phyloP scores from a whole-genome alignment of 2,888 invertebrate species.

The Drosophila basisetae region DNA sequence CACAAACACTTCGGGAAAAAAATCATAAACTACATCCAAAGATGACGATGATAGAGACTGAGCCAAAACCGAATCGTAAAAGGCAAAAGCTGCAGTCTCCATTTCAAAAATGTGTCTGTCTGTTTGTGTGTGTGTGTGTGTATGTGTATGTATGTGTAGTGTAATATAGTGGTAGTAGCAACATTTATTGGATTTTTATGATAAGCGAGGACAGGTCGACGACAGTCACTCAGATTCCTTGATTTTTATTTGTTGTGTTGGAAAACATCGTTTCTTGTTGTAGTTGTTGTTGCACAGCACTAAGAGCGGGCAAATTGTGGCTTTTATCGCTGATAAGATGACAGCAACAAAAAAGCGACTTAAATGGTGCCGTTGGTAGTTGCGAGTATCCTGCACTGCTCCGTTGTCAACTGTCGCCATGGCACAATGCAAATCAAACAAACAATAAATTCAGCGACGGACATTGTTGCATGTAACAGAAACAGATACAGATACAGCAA shows the following conservation, averaged over 20 bases:
- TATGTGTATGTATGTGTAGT: constrained; percentile 7
- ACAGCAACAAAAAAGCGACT: constrained; percentile 23
- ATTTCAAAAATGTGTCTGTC: constrained; percentile 9
- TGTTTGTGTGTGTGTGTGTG: constrained; percentile 10
- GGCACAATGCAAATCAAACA: constrained; percentile 75
- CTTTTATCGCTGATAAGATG: constrained; percentile 63
- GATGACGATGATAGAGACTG: constrained; percentile 52
- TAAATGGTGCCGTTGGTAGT: constrained; percentile 6
- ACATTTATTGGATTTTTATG: constrained; percentile 77
- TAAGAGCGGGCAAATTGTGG: constrained; percentile 63
- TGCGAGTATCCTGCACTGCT: constrained; percentile 1
- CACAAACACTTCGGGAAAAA: constrained; percentile 36
- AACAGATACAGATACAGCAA: constrained; percentile 24
- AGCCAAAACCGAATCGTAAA: constrained; percentile 55
- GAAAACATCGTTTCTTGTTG: constrained; percentile 12
- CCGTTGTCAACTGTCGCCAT: constrained; percentile 13
- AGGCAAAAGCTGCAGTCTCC: constrained; percentile 27
- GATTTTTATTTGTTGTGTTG: constrained; percentile 31
- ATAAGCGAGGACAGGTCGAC: constrained; percentile 61
- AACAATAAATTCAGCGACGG: constrained; percentile 75
- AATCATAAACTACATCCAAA: constrained; percentile 64
- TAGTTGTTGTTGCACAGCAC: constrained; percentile 46
- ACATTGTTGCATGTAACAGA: constrained; percentile 69
- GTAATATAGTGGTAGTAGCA: constrained; percentile 19
- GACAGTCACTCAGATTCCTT: constrained; percentile 43